A percentile compares a stretch with the other conserved stretches of the same genome.
These are phyloP conservation scores for Chionodraco myersi DNA, from an alignment of 2,113 vertebrate genomes.

Conservation along the genomic window DNA sequence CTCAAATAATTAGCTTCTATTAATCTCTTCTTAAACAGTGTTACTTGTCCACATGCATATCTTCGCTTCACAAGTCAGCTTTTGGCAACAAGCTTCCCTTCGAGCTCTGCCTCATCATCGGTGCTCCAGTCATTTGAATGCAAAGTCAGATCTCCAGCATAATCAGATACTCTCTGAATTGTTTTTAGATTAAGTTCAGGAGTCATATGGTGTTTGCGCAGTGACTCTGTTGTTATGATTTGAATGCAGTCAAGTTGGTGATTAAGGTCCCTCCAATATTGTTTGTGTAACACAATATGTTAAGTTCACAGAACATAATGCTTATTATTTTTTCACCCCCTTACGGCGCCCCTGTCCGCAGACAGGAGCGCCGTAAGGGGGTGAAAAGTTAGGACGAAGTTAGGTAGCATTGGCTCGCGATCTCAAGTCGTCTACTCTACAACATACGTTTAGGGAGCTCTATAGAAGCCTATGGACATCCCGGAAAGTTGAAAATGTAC, in stretches of 20 bases:
- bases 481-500: too few species aligned
- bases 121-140: slow-evolving; percentile 57
- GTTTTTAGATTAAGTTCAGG: slow-evolving; percentile 72
- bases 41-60: slow-evolving; percentile 23
- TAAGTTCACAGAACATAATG: slow-evolving; percentile 61
- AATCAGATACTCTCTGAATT: slow-evolving; percentile 69
- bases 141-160: slow-evolving; percentile 61
- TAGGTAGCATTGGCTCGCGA: too few species aligned
- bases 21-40: slow-evolving; percentile 12
- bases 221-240: slow-evolving; percentile 53
- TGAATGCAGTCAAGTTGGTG: slow-evolving; percentile 61
- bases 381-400: too few species aligned
- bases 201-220: slow-evolving; percentile 66
- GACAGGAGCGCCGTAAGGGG: too few species aligned
- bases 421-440: too few species aligned
- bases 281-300: slow-evolving; percentile 61
- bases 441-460: too few species aligned
- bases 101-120: slow-evolving; percentile 27
- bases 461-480: too few species aligned
- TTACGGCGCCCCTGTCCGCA: too few species aligned
- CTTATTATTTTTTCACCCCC: slow-evolving; percentile 40
- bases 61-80: slow-evolving; percentile 34
- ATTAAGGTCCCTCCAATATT: slow-evolving; percentile 54
- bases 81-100: slow-evolving; percentile 29
- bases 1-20: slow-evolving; percentile 13